Percentiles rank a stretch among this genome's conserved stretches.
phyloP scores from a whole-genome alignment of 2,797 vertebrate genomes.

The Galago senegalensis region DNA sequence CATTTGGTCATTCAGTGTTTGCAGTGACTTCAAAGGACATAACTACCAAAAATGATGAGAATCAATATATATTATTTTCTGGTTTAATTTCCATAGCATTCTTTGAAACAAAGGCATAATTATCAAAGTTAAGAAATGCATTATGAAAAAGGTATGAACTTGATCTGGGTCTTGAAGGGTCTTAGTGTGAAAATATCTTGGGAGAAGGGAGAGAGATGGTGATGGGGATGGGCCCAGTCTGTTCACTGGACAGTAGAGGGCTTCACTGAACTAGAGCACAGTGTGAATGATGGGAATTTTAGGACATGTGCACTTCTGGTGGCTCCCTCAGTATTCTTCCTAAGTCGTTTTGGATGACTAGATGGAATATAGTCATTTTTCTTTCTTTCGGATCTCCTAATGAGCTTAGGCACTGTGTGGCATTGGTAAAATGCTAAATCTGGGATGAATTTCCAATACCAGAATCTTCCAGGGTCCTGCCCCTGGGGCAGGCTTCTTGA shows the following conservation, averaged over 20 bases:
- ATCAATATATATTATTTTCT: background rate
- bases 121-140: background rate
- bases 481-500: no score
- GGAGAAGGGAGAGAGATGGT: background rate
- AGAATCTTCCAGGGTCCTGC: background rate
- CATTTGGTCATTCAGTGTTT: background rate
- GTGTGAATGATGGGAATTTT: background rate
- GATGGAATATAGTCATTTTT: background rate
- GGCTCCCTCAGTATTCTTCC: background rate
- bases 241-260: background rate
- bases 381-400: slow-evolving; percentile 16
- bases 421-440: background rate
- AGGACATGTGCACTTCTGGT: background rate
- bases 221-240: background rate
- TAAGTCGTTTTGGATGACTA: background rate
- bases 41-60: background rate
- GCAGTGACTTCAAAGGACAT: background rate
- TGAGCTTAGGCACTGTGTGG: background rate
- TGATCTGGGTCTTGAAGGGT: background rate
- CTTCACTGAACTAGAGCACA: background rate
- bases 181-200: background rate
- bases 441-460: slow-evolving; percentile 5
- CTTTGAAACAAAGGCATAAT: background rate
- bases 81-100: slow-evolving; percentile 8
- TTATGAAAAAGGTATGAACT: background rate